These are phyloP conservation scores for Sinocyclocheilus maitianheensis DNA, from an alignment of 2,113 vertebrate genomes.

Conservation along the genomic window DNA sequence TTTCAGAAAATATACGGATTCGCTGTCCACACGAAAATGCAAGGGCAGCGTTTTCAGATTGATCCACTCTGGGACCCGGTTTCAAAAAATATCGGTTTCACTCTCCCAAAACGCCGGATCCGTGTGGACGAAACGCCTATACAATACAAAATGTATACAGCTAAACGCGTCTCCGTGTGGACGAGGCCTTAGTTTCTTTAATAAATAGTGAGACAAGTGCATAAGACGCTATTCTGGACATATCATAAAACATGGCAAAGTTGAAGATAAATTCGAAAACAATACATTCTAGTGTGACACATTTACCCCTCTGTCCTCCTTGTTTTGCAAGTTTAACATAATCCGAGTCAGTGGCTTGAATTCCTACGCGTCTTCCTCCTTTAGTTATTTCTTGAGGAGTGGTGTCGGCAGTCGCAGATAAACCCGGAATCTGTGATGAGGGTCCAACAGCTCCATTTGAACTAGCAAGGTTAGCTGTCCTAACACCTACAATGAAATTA, in stretches of 20 bases:
- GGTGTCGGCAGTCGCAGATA: slow-evolving; percentile 67
- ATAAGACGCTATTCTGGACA: background rate
- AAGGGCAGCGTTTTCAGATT: no score
- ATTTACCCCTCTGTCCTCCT: slow-evolving; percentile 77
- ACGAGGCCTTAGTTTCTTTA: no score
- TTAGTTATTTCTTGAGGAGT: slow-evolving; percentile 64
- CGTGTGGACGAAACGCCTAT: no score
- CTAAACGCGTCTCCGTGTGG: no score
- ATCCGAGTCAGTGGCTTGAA: slow-evolving; percentile 75
- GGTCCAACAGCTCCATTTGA: slow-evolving; percentile 64
- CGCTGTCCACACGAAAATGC: no score
- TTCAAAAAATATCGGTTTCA: no score
- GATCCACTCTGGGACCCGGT: no score
- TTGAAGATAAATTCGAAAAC: background rate
- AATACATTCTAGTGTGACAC: background rate
- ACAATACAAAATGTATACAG: no score
- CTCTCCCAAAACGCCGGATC: no score
- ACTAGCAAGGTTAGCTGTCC: slow-evolving; percentile 53
- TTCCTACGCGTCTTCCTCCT: slow-evolving; percentile 75
- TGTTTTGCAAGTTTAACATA: slow-evolving; percentile 80
- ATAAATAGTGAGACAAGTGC: no score
- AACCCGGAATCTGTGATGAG: slow-evolving; percentile 77
- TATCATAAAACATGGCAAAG: background rate
- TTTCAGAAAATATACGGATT: no score
- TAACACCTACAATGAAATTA: slow-evolving; percentile 63